Conservation (phyloP, 1,140 invertebrate genomes). For the Zophobas atratus region DNA sequence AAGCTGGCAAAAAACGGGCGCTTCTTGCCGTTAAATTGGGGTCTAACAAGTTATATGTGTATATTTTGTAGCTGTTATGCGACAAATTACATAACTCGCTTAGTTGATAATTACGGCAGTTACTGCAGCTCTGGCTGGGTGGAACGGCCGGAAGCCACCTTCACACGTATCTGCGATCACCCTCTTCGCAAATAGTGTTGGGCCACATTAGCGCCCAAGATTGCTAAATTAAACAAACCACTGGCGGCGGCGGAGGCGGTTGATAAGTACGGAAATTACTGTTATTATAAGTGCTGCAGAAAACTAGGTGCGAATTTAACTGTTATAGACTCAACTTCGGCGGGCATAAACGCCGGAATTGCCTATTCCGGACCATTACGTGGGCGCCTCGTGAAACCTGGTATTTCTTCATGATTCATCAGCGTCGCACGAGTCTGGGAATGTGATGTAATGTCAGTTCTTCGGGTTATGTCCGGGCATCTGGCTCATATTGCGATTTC, state of each 20-base stretch:
- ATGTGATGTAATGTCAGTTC: slow-evolving; percentile 60
- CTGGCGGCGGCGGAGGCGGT: slow-evolving; percentile 42
- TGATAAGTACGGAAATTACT: slow-evolving; percentile 56
- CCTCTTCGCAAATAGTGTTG: slow-evolving; percentile 57
- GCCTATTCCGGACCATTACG: slow-evolving; percentile 38
- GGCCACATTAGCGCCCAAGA: slow-evolving; percentile 53
- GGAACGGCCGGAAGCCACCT: slow-evolving; percentile 42
- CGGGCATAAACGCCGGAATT: slow-evolving; percentile 20
- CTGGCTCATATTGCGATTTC: slow-evolving; percentile 58
- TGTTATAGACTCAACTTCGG: slow-evolving; percentile 1
- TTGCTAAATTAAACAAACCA: slow-evolving; percentile 61
- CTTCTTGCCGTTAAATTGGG: background rate
- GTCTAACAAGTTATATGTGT: slow-evolving; percentile 14
- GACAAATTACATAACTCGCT: slow-evolving; percentile 41
- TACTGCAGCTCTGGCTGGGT: slow-evolving; percentile 3
- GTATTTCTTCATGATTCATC: slow-evolving; percentile 60
- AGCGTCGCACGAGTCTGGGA: slow-evolving; percentile 56
- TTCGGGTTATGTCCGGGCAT: slow-evolving; percentile 56
- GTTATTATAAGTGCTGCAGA: slow-evolving; percentile 51
- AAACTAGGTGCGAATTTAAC: slow-evolving; percentile 46
- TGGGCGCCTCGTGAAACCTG: slow-evolving; percentile 47
- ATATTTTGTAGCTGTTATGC: slow-evolving; percentile 14
- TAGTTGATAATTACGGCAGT: slow-evolving; percentile 45
- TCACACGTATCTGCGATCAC: slow-evolving; percentile 55
- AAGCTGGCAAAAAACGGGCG: background rate